A percentile compares a stretch with the other conserved stretches of the same genome.
These are phyloP conservation scores for Morelia viridis DNA, from an alignment of 2,797 vertebrate genomes.

Conservation along the genomic window DNA sequence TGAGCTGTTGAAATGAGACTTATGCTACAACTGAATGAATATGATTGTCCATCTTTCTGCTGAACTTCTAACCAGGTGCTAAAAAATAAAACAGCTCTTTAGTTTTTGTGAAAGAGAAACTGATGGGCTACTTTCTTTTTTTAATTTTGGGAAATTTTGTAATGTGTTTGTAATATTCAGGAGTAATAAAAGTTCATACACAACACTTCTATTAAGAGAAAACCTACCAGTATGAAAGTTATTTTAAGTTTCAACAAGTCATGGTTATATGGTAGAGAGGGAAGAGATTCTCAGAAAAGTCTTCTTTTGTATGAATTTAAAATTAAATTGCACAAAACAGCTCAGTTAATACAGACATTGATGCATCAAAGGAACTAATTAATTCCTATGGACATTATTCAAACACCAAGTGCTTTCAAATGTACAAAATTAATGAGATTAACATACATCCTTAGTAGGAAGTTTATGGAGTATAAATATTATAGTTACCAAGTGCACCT, in stretches of 20 bases:
- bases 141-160: background rate
- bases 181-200: background rate
- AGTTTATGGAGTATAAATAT: background rate
- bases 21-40: background rate
- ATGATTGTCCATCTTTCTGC: background rate
- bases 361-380: background rate
- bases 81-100: fast-evolving
- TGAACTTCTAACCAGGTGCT: background rate
- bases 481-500: background rate
- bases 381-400: background rate
- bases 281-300: background rate
- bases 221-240: background rate
- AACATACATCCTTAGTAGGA: background rate
- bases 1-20: background rate
- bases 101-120: background rate
- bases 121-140: background rate
- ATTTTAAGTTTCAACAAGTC: background rate
- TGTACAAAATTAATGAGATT: background rate
- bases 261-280: background rate
- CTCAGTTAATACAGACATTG: background rate
- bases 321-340: background rate
- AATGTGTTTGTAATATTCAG: background rate
- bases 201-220: background rate
- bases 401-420: background rate
- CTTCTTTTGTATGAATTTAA: background rate